These are phyloP conservation scores for Erythrolamprus reginae DNA, from an alignment of 2,113 vertebrate species.

Conservation along the genomic window DNA sequence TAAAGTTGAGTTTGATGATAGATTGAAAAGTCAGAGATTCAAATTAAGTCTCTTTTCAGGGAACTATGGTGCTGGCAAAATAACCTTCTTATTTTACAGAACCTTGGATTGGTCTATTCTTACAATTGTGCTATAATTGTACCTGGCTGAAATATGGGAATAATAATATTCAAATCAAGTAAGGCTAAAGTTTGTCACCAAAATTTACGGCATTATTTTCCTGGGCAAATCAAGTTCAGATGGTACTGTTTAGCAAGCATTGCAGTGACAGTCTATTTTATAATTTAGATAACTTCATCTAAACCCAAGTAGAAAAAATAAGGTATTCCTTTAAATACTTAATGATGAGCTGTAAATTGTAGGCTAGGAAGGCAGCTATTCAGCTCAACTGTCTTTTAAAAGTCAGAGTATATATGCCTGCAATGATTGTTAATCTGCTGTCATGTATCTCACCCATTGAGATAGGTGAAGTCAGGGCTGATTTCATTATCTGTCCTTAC, in stretches of 20 bases:
- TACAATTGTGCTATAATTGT: background rate
- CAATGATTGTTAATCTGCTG: constrained; percentile 7
- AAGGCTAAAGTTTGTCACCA: constrained; percentile 4
- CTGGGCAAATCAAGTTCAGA: constrained; percentile 37
- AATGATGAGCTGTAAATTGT: constrained; percentile 21
- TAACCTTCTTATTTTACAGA: background rate
- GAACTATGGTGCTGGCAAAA: background rate
- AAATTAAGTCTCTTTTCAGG: background rate
- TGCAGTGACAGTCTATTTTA: constrained; percentile 43
- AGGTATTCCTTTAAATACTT: constrained; percentile 13
- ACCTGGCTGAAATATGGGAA: constrained; percentile 14
- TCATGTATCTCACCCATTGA: background rate
- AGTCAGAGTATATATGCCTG: background rate
- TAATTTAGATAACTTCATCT: constrained; percentile 26
- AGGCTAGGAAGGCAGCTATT: constrained; percentile 16
- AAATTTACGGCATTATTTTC: constrained; percentile 36
- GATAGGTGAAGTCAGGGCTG: background rate
- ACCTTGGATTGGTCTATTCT: background rate
- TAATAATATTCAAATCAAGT: constrained; percentile 32
- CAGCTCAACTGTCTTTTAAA: background rate
- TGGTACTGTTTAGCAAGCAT: constrained; percentile 4
- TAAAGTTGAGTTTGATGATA: background rate
- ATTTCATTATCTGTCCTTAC: constrained; percentile 2
- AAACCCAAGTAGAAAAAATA: background rate
- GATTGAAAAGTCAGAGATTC: background rate